Conservation (phyloP, 2,113 vertebrate species). For the Dolichallabes microphthalmus region DNA sequence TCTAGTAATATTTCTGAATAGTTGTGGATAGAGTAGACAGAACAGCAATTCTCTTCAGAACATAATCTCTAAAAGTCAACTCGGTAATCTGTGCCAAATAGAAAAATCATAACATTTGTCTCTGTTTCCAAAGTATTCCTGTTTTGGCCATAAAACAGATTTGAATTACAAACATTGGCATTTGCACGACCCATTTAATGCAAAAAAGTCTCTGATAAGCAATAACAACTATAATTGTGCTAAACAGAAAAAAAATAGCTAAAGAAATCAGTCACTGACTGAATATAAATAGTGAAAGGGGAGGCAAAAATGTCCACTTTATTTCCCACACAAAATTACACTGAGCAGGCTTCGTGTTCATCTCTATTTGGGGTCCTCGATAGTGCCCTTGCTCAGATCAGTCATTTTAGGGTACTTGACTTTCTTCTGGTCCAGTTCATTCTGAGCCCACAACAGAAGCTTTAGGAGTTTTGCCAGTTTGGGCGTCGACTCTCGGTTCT, state of each 20-base stretch:
- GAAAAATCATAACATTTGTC: conserved; percentile 55
- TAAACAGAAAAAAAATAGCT: conserved; percentile 68
- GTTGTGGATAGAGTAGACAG: conserved; percentile 33
- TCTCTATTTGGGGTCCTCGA: conserved; percentile 94
- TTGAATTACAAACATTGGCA: conserved; percentile 62
- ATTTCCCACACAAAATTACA: conserved; percentile 48
- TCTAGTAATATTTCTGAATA: conserved; percentile 34
- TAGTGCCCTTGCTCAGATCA: conserved; percentile 97
- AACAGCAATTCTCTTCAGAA: conserved; percentile 38
- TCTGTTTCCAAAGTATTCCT: conserved; percentile 58
- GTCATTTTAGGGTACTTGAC: conserved; percentile 99
- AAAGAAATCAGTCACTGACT: conserved; percentile 66
- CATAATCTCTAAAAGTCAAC: conserved; percentile 30
- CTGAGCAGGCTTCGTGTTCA: conserved; percentile 47
- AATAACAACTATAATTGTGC: conserved; percentile 45
- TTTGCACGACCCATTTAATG: conserved; percentile 64
- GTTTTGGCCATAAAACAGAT: conserved; percentile 56
- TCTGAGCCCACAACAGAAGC: conserved; percentile 97
- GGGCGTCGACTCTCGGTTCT: conserved; percentile 94
- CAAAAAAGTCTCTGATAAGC: conserved; percentile 49
- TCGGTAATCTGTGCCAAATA: conserved; percentile 42
- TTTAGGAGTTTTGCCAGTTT: conserved; percentile 97
- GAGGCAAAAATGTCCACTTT: conserved; percentile 60
- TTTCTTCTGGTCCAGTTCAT: conserved; percentile 99
- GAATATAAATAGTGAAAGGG: conserved; percentile 74